phyloP scores from a whole-genome alignment of 2,888 invertebrate genomes.

The Pyrrhosoma nymphula region DNA sequence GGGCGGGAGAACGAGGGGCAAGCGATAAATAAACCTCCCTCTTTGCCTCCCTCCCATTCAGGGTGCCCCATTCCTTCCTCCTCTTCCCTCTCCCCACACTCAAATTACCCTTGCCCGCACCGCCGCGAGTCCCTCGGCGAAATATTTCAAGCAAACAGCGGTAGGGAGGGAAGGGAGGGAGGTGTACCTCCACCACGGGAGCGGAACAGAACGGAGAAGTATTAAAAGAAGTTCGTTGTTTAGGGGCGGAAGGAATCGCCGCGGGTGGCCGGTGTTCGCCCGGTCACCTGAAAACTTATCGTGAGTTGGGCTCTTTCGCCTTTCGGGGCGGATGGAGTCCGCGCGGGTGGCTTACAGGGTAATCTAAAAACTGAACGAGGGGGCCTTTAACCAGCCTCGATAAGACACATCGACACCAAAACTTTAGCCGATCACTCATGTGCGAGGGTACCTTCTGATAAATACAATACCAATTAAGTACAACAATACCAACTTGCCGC shows the following conservation, averaged over 20 bases:
- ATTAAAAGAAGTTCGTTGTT: background rate
- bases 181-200: background rate
- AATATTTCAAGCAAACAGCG: background rate
- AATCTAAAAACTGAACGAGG: too few species aligned
- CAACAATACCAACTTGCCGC: too few species aligned
- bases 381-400: too few species aligned
- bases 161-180: background rate
- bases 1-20: background rate
- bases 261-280: background rate
- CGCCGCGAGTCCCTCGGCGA: background rate
- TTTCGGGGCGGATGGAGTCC: too few species aligned
- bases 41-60: background rate
- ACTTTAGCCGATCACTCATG: too few species aligned
- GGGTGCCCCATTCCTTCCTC: background rate
- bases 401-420: too few species aligned
- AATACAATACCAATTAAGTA: too few species aligned
- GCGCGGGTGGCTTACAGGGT: too few species aligned
- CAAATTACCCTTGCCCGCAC: background rate
- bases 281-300: background rate
- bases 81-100: background rate
- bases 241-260: background rate
- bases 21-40: background rate
- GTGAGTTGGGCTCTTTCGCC: too few species aligned
- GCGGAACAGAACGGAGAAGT: background rate
- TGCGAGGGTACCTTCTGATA: too few species aligned